phyloP scores from a whole-genome alignment of 1,140 invertebrate genomes.

The Wiebesia pumilae region DNA sequence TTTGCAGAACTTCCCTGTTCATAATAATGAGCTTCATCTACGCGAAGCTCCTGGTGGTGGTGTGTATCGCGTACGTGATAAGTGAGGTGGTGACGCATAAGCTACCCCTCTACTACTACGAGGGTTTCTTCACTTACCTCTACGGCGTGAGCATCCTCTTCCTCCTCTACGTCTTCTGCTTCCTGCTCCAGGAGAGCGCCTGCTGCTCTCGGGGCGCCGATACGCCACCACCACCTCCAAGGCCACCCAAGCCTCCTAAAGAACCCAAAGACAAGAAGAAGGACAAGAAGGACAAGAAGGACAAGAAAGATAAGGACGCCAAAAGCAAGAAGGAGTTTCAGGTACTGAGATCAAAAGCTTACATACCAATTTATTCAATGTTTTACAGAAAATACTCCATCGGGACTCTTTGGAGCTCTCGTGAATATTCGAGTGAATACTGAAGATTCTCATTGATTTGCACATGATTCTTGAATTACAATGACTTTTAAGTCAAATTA shows the following conservation, averaged over 20 bases:
- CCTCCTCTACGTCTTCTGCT: constrained; percentile 96
- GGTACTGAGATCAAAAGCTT: constrained; percentile 56
- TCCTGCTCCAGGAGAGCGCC: constrained; percentile 93
- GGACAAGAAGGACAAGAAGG: constrained; percentile 75
- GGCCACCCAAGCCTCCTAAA: constrained; percentile 85
- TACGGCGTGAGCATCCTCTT: constrained; percentile 96
- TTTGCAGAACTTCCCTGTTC: constrained; percentile 91
- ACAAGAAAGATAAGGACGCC: constrained; percentile 75
- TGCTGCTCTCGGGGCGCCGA: constrained; percentile 84
- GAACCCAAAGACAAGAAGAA: constrained; percentile 81
- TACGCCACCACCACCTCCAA: constrained; percentile 80
- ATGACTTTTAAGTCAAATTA: too few species aligned
- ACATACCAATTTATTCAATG: too few species aligned
- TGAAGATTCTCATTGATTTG: too few species aligned
- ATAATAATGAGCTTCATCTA: constrained; percentile 96
- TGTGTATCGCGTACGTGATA: constrained; percentile 93
- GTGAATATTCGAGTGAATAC: too few species aligned
- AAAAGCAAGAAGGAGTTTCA: constrained; percentile 77
- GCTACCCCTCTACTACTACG: constrained; percentile 92
- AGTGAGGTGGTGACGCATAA: constrained; percentile 94
- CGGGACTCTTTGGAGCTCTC: too few species aligned
- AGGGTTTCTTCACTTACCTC: constrained; percentile 98
- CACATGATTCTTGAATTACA: too few species aligned
- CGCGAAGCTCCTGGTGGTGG: constrained; percentile 91
- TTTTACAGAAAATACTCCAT: too few species aligned